These are phyloP conservation scores for Bilobella aurantiaca DNA, from an alignment of 1,140 invertebrate species.

Conservation along the genomic window DNA sequence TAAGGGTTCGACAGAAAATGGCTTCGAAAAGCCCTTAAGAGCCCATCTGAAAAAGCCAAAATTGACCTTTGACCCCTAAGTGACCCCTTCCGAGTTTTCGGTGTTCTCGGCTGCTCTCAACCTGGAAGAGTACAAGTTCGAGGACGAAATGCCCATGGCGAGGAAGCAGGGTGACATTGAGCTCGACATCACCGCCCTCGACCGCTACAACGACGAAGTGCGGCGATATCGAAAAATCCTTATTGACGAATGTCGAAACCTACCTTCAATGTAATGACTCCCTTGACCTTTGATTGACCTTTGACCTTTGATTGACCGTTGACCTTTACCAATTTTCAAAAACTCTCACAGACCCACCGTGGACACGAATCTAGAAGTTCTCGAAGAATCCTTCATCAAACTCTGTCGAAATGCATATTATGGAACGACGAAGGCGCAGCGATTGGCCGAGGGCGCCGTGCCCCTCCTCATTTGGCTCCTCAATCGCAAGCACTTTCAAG, in stretches of 20 bases:
- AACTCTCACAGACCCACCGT: background rate
- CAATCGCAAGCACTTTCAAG: slow-evolving; percentile 13
- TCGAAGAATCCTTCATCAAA: background rate
- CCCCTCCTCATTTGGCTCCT: slow-evolving; percentile 25
- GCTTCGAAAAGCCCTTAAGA: background rate
- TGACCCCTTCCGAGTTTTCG: background rate
- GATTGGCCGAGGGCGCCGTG: slow-evolving; percentile 9
- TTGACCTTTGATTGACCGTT: background rate
- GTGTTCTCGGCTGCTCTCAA: slow-evolving; percentile 12
- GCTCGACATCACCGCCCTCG: slow-evolving; percentile 29
- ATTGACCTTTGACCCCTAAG: background rate
- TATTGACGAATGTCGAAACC: slow-evolving; percentile 17
- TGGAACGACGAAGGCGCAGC: slow-evolving; percentile 24
- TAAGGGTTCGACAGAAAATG: background rate
- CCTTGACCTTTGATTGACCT: no score
- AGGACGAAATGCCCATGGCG: slow-evolving; percentile 12
- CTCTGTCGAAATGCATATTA: slow-evolving; percentile 20
- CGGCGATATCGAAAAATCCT: slow-evolving; percentile 14
- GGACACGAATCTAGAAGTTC: background rate
- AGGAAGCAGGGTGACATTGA: background rate
- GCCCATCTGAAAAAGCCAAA: no score
- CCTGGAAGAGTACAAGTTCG: slow-evolving; percentile 25
- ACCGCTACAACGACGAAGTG: slow-evolving; percentile 30
- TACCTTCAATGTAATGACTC: slow-evolving; percentile 13
- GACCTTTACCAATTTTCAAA: background rate